Base-by-base conservation (phyloP, 2,888 invertebrate species). In the Andrena dorsata region DNA sequence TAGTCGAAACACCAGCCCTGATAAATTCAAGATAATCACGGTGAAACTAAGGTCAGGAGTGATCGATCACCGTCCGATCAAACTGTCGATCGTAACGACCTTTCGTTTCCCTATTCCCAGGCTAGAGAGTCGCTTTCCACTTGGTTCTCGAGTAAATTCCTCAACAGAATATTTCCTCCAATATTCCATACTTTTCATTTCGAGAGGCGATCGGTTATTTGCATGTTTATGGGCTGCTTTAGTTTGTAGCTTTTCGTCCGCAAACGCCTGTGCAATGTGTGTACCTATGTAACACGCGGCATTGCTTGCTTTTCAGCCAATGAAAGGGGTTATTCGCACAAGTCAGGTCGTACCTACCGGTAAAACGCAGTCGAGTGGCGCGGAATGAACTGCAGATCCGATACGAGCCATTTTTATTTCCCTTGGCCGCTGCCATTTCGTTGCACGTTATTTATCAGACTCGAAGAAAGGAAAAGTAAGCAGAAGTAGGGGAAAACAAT, bases 141-240 rank as follows among this genome's bases (percentile, higher is more conserved):
- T 41, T 16, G 41, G 4, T 13, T 0, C 13, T 8, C 41, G 16
- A 41, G 16, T 41, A 41, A 41, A 41, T 16, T 41, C 16, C 41
- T 0, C 41, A 16, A 16, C 41, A 16, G 16, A 41, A 41, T 41
- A 41, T 41, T 16, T 41, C 41, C 16, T 16, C 16, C 41, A 13
- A 16, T 41, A 41, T 41, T 86, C 20, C 56, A 10, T 56, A 84
- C 79, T 86, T 86, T 79, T 85, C 86, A 83, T 87, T 86, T 87
- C 75, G 78, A 83, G 80, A 69, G 80, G 71, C 82, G 82, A 87
- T 86, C 87, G 82, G 72, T 76, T 70, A 89, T 90, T 90, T 89
- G 89, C 90, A 90, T 91, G 87, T 91, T 90, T 91, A 90, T 90
- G 86, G 83, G 80, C 56, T 76, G 86, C 85, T 90, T 86, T 85